A percentile compares a stretch with the other conserved stretches of the same genome.
Evolutionary conservation across 2,888 invertebrate genomes (phyloP).

Genomic region (Rotaria magnacalcarata): DNA sequence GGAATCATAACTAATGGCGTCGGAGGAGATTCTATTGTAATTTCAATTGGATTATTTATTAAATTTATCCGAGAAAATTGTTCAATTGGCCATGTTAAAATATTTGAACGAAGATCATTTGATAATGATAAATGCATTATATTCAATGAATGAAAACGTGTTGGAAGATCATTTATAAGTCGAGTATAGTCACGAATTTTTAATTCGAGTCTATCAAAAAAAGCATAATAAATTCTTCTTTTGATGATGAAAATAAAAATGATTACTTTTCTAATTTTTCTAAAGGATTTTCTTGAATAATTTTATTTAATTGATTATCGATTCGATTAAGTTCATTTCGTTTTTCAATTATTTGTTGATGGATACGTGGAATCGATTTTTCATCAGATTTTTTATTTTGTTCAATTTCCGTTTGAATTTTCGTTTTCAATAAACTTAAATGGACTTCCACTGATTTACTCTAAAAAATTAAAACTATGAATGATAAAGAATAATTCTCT

Average conservation of each 20-base stretch:
- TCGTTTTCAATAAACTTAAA: neutral
- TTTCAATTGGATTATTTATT: neutral
- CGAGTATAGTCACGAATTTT: neutral
- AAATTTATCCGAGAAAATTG: neutral
- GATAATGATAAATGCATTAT: neutral
- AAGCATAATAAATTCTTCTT: neutral
- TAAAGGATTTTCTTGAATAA: neutral
- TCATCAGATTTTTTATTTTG: neutral
- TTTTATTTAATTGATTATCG: neutral
- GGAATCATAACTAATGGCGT: neutral
- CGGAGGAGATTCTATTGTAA: neutral
- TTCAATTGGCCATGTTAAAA: neutral
- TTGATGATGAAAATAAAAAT: neutral
- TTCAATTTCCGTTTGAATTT: neutral
- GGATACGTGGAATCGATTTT: neutral
- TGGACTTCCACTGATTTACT: neutral
- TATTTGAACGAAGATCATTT: neutral
- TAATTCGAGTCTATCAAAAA: neutral
- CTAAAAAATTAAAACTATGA: neutral
- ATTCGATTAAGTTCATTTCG: neutral
- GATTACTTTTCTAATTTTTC: constrained; percentile 14
- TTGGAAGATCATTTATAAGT: neutral
- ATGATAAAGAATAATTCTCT: neutral
- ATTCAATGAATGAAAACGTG: neutral
- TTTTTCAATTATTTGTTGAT: neutral